Evolutionary conservation across 1,140 invertebrate genomes (phyloP).

Genomic region (Bombus fervidus): DNA sequence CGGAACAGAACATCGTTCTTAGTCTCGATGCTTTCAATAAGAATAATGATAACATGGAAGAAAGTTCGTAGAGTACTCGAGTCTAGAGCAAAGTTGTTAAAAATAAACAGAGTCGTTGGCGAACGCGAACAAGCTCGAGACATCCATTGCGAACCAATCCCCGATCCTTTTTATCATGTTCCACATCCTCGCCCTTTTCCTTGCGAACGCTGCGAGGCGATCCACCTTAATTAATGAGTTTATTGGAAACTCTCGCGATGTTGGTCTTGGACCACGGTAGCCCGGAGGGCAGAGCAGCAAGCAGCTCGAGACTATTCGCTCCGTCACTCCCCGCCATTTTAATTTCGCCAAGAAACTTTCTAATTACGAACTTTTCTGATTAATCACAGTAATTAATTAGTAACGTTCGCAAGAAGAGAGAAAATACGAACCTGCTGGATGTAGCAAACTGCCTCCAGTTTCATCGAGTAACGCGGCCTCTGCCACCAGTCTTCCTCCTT

Average conservation of each 20-base stretch:
- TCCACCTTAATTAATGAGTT: slow-evolving; percentile 83
- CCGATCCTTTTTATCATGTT: slow-evolving; percentile 40
- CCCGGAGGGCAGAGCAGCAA: slow-evolving; percentile 57
- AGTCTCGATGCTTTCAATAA: background rate
- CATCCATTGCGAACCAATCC: slow-evolving; percentile 59
- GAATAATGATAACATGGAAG: background rate
- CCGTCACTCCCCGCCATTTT: slow-evolving; percentile 81
- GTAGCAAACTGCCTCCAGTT: slow-evolving; percentile 51
- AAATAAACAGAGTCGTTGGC: slow-evolving; percentile 20
- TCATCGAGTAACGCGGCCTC: slow-evolving; percentile 41
- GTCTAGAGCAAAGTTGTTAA: background rate
- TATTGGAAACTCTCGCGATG: slow-evolving; percentile 78
- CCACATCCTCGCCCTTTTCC: slow-evolving; percentile 44
- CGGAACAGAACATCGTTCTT: background rate
- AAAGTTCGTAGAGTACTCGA: background rate
- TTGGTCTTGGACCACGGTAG: slow-evolving; percentile 57
- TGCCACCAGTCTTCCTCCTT: background rate
- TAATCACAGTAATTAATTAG: slow-evolving; percentile 84
- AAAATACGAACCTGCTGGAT: slow-evolving; percentile 71
- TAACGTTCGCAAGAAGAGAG: slow-evolving; percentile 65
- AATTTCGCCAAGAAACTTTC: slow-evolving; percentile 83
- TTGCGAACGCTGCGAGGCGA: slow-evolving; percentile 66
- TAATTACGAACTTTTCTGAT: slow-evolving; percentile 84
- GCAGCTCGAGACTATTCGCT: slow-evolving; percentile 63
- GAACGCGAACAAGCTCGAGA: slow-evolving; percentile 31